Conservation (phyloP, 1,140 invertebrate genomes). For the Calephelis nemesis region DNA sequence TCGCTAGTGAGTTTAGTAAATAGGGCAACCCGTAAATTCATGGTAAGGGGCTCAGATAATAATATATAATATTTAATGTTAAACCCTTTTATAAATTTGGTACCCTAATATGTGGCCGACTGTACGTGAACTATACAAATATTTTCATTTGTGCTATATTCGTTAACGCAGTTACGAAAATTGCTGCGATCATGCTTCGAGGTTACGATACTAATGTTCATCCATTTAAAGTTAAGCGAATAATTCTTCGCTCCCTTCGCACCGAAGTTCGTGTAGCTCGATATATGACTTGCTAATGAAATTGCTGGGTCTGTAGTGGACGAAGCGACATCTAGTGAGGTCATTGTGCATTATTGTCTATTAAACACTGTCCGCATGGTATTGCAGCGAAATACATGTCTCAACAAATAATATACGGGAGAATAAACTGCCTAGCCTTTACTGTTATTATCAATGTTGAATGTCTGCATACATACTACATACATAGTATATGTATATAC, state of each 20-base stretch:
- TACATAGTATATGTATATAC: too few relatives aligned
- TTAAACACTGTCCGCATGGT: constrained; percentile 10
- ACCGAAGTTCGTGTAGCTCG: not conserved
- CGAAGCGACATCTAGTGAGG: constrained; percentile 11
- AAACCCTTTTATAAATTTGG: too few relatives aligned
- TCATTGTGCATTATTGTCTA: constrained; percentile 13
- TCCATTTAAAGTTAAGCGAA: not conserved
- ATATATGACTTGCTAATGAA: constrained; percentile 13
- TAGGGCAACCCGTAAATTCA: too few relatives aligned
- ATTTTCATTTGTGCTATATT: too few relatives aligned
- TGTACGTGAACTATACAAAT: not conserved
- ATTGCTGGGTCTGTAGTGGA: constrained; percentile 5
- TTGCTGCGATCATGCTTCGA: not conserved
- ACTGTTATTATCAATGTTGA: too few relatives aligned
- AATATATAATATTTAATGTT: too few relatives aligned
- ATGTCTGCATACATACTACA: too few relatives aligned
- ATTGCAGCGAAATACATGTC: constrained; percentile 5
- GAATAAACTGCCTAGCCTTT: not conserved
- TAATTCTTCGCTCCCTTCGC: not conserved
- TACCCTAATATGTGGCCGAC: not conserved
- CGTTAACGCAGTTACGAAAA: not conserved
- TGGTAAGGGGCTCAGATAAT: too few relatives aligned
- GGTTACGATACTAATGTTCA: not conserved
- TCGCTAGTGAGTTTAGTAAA: too few relatives aligned
- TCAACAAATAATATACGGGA: not conserved